Evolutionary conservation across 2,113 vertebrate species (phyloP).

Genomic region (Ivindomyrus marchei): DNA sequence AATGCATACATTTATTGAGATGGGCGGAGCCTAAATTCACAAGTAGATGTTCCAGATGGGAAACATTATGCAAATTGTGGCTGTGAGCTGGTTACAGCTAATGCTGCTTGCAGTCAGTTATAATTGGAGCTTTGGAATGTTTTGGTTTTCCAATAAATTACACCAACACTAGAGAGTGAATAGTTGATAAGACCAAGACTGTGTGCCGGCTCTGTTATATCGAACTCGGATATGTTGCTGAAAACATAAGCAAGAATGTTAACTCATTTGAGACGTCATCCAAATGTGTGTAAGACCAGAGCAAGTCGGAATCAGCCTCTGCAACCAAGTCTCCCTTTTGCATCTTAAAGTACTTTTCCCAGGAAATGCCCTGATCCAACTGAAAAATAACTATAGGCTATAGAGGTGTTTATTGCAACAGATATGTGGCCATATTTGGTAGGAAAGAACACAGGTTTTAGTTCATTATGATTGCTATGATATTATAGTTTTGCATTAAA

Average conservation of each 20-base stretch:
- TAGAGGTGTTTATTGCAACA: neutral
- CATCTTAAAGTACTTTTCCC: neutral
- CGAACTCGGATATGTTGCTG: neutral
- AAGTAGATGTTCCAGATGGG: neutral
- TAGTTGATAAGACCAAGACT: neutral
- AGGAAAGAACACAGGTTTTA: no score
- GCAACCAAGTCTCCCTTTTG: neutral
- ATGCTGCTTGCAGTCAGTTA: neutral
- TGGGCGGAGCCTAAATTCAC: neutral
- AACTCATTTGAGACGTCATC: neutral
- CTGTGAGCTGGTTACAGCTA: neutral
- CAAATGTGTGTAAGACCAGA: neutral
- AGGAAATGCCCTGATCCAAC: no score
- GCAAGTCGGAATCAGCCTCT: neutral
- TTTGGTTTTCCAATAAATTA: neutral
- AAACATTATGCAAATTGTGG: neutral
- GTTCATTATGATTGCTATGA: no score
- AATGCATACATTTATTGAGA: neutral
- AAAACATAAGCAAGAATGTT: neutral
- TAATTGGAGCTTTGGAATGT: neutral
- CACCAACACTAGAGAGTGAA: neutral
- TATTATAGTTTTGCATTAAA: neutral
- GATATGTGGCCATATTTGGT: neutral
- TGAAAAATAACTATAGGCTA: neutral
- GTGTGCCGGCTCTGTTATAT: neutral